phyloP scores from a whole-genome alignment of 2,888 invertebrate genomes.

The Ischnura elegans region DNA sequence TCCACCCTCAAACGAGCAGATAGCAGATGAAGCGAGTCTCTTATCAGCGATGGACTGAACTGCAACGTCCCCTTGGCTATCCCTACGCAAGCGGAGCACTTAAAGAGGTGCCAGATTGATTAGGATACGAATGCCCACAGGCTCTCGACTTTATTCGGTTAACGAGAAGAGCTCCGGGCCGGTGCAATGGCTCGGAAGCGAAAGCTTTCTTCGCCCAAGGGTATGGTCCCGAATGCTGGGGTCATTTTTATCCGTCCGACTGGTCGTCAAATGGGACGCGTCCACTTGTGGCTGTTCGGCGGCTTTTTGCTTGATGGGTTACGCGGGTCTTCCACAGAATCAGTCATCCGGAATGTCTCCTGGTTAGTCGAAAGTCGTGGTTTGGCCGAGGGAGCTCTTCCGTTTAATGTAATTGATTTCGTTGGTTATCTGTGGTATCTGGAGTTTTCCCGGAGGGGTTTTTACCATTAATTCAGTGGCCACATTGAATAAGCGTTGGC shows the following conservation, averaged over 20 bases:
- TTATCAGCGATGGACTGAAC: conserved; percentile 14
- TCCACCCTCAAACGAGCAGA: background rate
- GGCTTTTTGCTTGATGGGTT: background rate
- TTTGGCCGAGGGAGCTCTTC: background rate
- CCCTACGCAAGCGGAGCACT: background rate
- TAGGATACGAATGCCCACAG: background rate
- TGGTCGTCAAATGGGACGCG: background rate
- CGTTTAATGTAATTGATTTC: background rate
- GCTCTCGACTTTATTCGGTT: background rate
- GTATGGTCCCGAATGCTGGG: background rate
- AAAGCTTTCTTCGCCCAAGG: background rate
- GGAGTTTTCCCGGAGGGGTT: background rate
- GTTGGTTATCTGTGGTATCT: background rate
- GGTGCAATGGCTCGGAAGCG: conserved; percentile 55
- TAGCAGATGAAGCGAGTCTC: background rate
- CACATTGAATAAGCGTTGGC: too few species aligned
- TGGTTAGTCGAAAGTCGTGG: background rate
- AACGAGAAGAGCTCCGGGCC: background rate
- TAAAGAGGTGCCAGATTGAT: conserved; percentile 31
- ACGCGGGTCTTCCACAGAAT: background rate
- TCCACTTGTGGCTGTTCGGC: background rate
- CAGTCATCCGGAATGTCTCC: background rate
- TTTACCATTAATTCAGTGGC: too few species aligned
- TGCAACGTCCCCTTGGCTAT: background rate
- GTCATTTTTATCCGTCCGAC: background rate